A percentile compares a stretch with the other conserved stretches of the same genome.
Conservation (phyloP, 1,140 invertebrate genomes). For the Uloborus diversus region DNA sequence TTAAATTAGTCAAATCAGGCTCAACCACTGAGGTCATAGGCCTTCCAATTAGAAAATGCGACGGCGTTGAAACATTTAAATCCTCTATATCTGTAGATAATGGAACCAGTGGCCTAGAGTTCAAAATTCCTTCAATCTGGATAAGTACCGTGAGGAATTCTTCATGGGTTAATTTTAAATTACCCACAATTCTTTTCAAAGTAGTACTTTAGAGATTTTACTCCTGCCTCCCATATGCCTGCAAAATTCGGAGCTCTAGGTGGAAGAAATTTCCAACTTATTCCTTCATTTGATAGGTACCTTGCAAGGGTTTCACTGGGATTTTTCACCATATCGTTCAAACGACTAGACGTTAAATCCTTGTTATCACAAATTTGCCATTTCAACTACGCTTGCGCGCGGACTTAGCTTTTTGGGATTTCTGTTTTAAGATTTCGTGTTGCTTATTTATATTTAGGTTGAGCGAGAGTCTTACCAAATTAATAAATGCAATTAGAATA, state of each 20-base stretch:
- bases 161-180: constrained; percentile 58
- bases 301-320: background rate
- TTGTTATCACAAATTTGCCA: no score
- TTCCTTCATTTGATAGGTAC: background rate
- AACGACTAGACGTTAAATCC: no score
- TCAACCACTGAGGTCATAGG: constrained; percentile 2
- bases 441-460: no score
- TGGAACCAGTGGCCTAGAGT: constrained; percentile 60
- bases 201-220: constrained; percentile 59
- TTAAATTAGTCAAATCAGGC: no score
- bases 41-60: constrained; percentile 57
- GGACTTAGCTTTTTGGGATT: no score
- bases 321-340: background rate
- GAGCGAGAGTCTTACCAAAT: no score
- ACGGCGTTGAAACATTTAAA: constrained; percentile 61
- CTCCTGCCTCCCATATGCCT: constrained; percentile 52
- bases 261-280: constrained; percentile 26
- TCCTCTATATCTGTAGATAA: constrained; percentile 61
- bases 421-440: no score
- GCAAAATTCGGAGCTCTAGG: constrained; percentile 60
- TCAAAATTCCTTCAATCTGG: constrained; percentile 63
- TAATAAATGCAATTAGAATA: no score
- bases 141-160: constrained; percentile 60
- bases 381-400: no score
- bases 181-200: constrained; percentile 52